Evolutionary conservation across 2,888 invertebrate genomes (phyloP), one percentile per base, ranked within the genome.

Genomic region (Dione juno): DNA sequence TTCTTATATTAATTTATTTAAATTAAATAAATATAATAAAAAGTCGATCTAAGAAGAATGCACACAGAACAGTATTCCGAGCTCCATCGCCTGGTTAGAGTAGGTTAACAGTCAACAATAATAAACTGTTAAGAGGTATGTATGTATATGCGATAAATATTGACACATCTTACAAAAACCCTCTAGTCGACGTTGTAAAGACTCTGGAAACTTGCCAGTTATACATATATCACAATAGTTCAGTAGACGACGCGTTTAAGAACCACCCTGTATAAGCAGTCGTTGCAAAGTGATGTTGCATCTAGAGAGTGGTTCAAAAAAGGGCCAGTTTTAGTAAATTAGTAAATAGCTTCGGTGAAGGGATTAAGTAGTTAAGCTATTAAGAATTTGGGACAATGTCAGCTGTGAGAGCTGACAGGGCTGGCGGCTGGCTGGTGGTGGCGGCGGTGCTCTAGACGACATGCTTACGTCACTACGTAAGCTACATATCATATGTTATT

Each of bases 41-140:
- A 16, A n/a, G n/a, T n/a, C n/a, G n/a, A n/a, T n/a, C n/a, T n/a
- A n/a, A 54, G 2, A 10, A 14, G 3, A 54, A 54, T 35, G 35
- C 14, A 54, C 21, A 14, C 53, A 53, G 53, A 16, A 54, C 37
- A 40, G 19, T 28, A 66, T 43, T 58, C 70, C 67, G 66, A 67
- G 48, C 16, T 66, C 63, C 52, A 11, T 37, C 21, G 43, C 75
- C 81, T 83, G 81, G 84, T 77, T 79, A 57, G 37, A 57, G 37
- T 80, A 80, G 84, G 79, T 81, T 78, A 88, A 90, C 88, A 89
- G 88, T 87, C 81, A 90, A 91, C 89, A 90, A 88, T 87, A 88
- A 89, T 88, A 88, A 87, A 88, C 87, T 87, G 88, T 88, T 84
- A 85, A 85, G 54, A 57, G 54, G n/a, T n/a, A n/a, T n/a, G 54